These are phyloP conservation scores for Amyelois transitella DNA, from an alignment of 1,140 invertebrate species.

Conservation along the genomic window DNA sequence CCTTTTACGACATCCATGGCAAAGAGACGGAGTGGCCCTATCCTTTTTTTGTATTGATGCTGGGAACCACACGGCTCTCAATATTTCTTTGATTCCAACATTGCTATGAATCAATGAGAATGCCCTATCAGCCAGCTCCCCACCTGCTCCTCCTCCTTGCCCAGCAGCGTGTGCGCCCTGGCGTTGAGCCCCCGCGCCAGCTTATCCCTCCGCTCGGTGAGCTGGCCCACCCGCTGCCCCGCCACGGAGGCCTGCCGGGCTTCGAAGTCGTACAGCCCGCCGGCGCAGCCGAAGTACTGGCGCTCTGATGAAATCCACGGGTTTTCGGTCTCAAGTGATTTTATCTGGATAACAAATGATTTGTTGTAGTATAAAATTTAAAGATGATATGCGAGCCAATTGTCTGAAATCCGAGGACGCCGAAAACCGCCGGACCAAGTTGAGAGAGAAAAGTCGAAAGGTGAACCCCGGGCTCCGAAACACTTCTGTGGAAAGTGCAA, in stretches of 20 bases:
- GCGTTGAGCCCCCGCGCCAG: slow-evolving; percentile 85
- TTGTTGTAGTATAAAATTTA: too few relatives aligned
- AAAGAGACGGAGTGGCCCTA: too few relatives aligned
- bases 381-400: too few relatives aligned
- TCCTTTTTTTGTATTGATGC: too few relatives aligned
- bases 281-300: slow-evolving; percentile 85
- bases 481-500: too few relatives aligned
- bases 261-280: slow-evolving; percentile 76
- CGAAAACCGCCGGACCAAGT: too few relatives aligned
- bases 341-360: slow-evolving; percentile 37
- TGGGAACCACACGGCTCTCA: too few relatives aligned
- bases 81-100: too few relatives aligned
- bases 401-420: too few relatives aligned
- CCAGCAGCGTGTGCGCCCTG: slow-evolving; percentile 89
- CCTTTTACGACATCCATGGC: too few relatives aligned
- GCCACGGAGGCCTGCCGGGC: slow-evolving; percentile 77
- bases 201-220: slow-evolving; percentile 82
- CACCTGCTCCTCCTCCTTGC: slow-evolving; percentile 90
- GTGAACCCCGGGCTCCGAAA: too few relatives aligned
- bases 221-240: slow-evolving; percentile 75
- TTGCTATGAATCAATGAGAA: background rate
- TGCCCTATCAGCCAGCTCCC: background rate
- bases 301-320: slow-evolving; percentile 87
- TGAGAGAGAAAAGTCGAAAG: too few relatives aligned
- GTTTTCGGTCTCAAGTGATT: slow-evolving; percentile 55